Evolutionary conservation across 1,140 invertebrate species (phyloP).

Genomic region (Ceratina japonica): DNA sequence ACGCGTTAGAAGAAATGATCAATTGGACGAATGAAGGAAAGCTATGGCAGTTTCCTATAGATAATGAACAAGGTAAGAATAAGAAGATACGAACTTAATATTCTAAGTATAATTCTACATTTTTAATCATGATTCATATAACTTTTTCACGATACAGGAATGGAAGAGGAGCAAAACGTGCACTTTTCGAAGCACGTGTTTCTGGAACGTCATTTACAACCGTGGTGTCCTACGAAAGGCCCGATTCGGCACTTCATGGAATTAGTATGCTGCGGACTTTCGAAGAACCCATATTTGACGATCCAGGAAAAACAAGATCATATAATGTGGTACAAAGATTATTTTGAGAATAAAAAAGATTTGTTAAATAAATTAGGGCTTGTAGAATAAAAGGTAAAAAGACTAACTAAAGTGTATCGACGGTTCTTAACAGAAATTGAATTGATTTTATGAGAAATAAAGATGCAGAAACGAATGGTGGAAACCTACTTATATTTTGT

Average conservation of each 20-base stretch:
- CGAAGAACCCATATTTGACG: slow-evolving; percentile 95
- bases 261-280: slow-evolving; percentile 94
- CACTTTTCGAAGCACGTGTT: slow-evolving; percentile 97
- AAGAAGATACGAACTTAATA: not conserved
- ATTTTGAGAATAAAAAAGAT: slow-evolving; percentile 90
- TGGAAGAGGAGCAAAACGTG: slow-evolving; percentile 88
- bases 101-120: slow-evolving; percentile 16
- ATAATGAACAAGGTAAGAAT: slow-evolving; percentile 95
- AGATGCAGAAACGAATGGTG: too few species aligned
- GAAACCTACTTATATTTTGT: too few species aligned
- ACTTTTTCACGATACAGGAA: slow-evolving; percentile 79
- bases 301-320: slow-evolving; percentile 94
- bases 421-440: too few species aligned
- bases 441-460: too few species aligned
- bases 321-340: slow-evolving; percentile 95
- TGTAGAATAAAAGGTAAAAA: not conserved
- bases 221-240: slow-evolving; percentile 93
- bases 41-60: slow-evolving; percentile 97
- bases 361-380: slow-evolving; percentile 84
- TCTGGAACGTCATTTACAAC: slow-evolving; percentile 90
- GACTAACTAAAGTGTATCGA: too few species aligned
- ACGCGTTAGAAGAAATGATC: slow-evolving; percentile 96
- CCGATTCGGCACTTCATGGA: slow-evolving; percentile 98
- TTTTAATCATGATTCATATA: slow-evolving; percentile 22
- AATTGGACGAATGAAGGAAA: slow-evolving; percentile 96